Percentiles rank a stretch among this genome's conserved stretches.
Evolutionary conservation across 2,797 vertebrate genomes (phyloP).

Genomic region (Sebastiscus tertius): DNA sequence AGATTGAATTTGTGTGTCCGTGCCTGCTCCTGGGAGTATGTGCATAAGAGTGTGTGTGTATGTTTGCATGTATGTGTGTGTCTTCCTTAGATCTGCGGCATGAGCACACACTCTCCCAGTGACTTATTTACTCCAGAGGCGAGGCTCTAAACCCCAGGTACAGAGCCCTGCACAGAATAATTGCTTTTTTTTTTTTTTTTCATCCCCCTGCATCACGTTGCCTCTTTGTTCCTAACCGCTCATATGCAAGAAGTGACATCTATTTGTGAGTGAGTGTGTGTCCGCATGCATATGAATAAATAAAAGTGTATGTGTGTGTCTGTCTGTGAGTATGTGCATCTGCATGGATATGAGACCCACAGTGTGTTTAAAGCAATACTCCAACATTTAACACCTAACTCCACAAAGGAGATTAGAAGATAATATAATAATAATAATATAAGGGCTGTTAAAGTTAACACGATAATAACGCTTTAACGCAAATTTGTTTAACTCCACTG

Average conservation of each 20-base stretch:
- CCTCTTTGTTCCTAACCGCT: constrained; percentile 77
- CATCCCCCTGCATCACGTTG: constrained; percentile 60
- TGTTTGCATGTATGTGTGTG: constrained; percentile 31
- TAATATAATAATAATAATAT: not conserved
- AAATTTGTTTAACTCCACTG: too few relatives aligned
- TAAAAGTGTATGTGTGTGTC: constrained; percentile 25
- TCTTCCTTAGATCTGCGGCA: constrained; percentile 41
- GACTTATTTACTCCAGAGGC: constrained; percentile 79
- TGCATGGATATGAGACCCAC: constrained; percentile 29
- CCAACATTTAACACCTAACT: not conserved
- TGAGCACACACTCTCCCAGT: constrained; percentile 68
- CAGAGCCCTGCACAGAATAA: constrained; percentile 74
- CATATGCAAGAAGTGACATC: constrained; percentile 71
- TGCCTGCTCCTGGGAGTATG: constrained; percentile 37
- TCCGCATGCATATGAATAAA: constrained; percentile 68
- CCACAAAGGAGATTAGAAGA: constrained; percentile 1
- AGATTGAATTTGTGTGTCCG: constrained; percentile 70
- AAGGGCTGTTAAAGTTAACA: too few relatives aligned
- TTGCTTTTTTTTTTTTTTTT: constrained; percentile 74
- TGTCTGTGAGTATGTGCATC: constrained; percentile 38
- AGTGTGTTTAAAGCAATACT: constrained; percentile 1
- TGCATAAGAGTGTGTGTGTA: constrained; percentile 22
- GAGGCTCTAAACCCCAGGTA: constrained; percentile 76
- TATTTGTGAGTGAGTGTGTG: constrained; percentile 68
- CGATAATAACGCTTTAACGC: too few relatives aligned